Evolutionary conservation across 2,888 invertebrate genomes (phyloP).

Genomic region (Metellina segmentata): DNA sequence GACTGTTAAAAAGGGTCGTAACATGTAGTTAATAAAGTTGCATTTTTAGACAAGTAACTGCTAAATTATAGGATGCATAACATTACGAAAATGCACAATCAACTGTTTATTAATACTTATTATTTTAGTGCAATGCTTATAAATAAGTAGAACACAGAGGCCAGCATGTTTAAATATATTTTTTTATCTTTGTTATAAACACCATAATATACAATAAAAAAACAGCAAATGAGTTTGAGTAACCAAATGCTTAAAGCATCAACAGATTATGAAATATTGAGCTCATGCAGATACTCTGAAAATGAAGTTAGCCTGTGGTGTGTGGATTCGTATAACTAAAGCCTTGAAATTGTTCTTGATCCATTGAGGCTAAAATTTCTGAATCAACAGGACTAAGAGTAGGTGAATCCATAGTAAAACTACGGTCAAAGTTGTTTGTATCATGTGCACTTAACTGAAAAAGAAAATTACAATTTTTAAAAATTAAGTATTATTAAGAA

Average conservation of each 20-base stretch:
- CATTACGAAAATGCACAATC: too few species aligned
- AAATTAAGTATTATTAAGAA: not conserved
- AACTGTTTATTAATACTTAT: too few species aligned
- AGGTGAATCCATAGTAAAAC: slow-evolving; percentile 62
- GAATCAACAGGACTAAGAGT: slow-evolving; percentile 64
- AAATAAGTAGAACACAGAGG: too few species aligned
- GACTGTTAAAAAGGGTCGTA: too few species aligned
- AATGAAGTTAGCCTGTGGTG: slow-evolving; percentile 52
- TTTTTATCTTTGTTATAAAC: not conserved
- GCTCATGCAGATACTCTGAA: not conserved
- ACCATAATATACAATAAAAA: not conserved
- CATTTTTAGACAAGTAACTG: too few species aligned
- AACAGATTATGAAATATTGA: not conserved
- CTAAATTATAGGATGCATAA: too few species aligned
- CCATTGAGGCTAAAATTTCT: slow-evolving; percentile 64
- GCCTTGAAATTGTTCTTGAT: slow-evolving; percentile 71
- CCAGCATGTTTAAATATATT: not conserved
- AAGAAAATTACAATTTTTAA: not conserved
- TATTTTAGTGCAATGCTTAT: too few species aligned
- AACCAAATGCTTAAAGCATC: slow-evolving; percentile 17
- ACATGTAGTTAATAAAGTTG: too few species aligned
- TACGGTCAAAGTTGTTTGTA: slow-evolving; percentile 72
- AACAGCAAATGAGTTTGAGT: not conserved
- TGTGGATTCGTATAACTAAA: slow-evolving; percentile 75
- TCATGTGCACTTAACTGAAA: slow-evolving; percentile 62